Conservation (phyloP, 2,113 vertebrate genomes). For the Poicephalus gulielmi region DNA sequence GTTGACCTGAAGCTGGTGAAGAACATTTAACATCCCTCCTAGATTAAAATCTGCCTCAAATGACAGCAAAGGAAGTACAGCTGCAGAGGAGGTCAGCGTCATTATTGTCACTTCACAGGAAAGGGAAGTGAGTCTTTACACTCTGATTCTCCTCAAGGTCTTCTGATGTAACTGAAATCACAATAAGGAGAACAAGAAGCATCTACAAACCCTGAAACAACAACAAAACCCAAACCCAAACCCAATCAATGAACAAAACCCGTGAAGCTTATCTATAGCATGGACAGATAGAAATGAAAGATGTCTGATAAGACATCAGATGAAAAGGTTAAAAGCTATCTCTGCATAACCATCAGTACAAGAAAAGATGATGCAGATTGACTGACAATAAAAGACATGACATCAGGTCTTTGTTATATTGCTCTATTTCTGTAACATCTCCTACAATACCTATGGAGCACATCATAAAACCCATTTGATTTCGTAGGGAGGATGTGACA, state of each 20-base stretch:
- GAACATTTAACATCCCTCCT: neutral
- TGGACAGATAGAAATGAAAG: neutral
- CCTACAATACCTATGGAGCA: neutral
- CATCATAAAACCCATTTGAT: neutral
- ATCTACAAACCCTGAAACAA: neutral
- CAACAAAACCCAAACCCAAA: neutral
- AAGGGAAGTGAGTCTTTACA: conserved; percentile 36
- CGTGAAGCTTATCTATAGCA: neutral
- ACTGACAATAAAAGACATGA: neutral
- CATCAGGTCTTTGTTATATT: neutral
- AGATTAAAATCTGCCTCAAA: conserved; percentile 27
- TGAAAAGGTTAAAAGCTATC: neutral
- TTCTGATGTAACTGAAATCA: neutral
- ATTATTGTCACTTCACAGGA: neutral
- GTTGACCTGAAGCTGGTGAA: neutral
- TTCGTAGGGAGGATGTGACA: neutral
- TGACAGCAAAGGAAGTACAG: conserved; percentile 38
- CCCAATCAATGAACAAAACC: neutral
- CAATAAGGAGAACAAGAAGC: neutral
- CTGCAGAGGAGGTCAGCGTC: conserved; percentile 14
- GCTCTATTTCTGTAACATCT: neutral
- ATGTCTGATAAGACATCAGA: neutral
- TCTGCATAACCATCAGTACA: neutral
- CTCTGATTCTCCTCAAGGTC: conserved; percentile 48
- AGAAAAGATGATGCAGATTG: neutral